phyloP scores from a whole-genome alignment of 2,888 invertebrate genomes.

The Ecliptopera silaceata region DNA sequence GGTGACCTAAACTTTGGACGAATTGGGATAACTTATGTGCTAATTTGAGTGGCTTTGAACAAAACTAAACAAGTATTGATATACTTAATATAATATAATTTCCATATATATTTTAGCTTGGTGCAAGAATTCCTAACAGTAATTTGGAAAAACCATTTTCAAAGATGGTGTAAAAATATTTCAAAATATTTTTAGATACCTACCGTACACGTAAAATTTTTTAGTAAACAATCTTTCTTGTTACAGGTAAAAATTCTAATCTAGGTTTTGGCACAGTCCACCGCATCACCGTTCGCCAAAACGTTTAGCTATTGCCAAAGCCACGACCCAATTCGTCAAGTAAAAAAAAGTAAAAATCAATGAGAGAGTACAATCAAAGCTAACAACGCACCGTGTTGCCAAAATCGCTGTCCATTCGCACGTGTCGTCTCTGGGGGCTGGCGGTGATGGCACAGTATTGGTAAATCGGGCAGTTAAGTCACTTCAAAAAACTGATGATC shows the following conservation, averaged over 20 bases:
- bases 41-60: no score
- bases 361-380: constrained; percentile 38
- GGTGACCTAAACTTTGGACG: background rate
- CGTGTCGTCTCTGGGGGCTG: constrained; percentile 32
- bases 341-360: constrained; percentile 33
- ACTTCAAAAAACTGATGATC: no score
- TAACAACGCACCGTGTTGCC: constrained; percentile 36
- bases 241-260: constrained; percentile 27
- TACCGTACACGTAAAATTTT: constrained; percentile 4
- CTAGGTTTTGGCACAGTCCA: constrained; percentile 26
- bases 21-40: background rate
- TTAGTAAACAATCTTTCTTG: background rate
- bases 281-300: constrained; percentile 25
- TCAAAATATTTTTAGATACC: background rate
- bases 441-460: constrained; percentile 17
- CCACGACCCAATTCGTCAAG: constrained; percentile 28
- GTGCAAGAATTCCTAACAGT: no score
- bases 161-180: no score
- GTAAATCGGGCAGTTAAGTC: background rate
- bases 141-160: no score
- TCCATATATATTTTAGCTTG: no score
- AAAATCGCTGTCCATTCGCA: constrained; percentile 33
- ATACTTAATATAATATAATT: no score
- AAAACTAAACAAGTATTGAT: no score
- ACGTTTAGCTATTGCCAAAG: constrained; percentile 29